phyloP scores from a whole-genome alignment of 2,888 invertebrate genomes.

The Vanessa cardui region DNA sequence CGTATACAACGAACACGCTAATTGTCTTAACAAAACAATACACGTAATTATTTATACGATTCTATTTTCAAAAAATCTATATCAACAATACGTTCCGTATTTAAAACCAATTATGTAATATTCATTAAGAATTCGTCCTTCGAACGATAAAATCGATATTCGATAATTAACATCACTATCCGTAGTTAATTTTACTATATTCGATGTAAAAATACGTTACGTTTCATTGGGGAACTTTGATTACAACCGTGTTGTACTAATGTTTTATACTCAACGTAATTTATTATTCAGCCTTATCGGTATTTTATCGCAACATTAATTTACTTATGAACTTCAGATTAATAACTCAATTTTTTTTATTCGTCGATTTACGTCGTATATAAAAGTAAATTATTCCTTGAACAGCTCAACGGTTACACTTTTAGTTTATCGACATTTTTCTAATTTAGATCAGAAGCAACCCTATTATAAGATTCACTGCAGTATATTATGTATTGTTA shows the following conservation, averaged over 20 bases:
- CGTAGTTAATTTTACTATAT: slow-evolving; percentile 14
- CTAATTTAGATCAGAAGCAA: slow-evolving; percentile 41
- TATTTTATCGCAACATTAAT: slow-evolving; percentile 63
- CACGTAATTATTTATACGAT: slow-evolving; percentile 15
- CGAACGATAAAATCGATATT: slow-evolving; percentile 28
- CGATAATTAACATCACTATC: slow-evolving; percentile 29
- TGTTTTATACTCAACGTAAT: slow-evolving; percentile 51
- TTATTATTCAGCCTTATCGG: slow-evolving; percentile 58
- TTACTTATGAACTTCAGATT: slow-evolving; percentile 62
- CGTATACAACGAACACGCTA: slow-evolving; percentile 7
- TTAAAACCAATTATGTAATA: slow-evolving; percentile 32
- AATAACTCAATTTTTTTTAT: slow-evolving; percentile 55
- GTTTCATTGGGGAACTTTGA: slow-evolving; percentile 29
- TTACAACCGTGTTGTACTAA: slow-evolving; percentile 42
- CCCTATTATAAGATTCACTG: slow-evolving; percentile 45
- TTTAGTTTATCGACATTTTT: slow-evolving; percentile 38
- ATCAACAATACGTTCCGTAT: slow-evolving; percentile 29
- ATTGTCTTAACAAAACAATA: slow-evolving; percentile 23
- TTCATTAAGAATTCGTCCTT: slow-evolving; percentile 24
- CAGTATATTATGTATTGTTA: slow-evolving; percentile 45
- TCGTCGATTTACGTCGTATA: slow-evolving; percentile 25
- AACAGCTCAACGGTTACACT: slow-evolving; percentile 20
- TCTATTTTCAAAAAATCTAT: slow-evolving; percentile 20
- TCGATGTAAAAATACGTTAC: slow-evolving; percentile 12
- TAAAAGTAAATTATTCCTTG: slow-evolving; percentile 35